Evolutionary conservation across 2,797 vertebrate genomes (phyloP), one percentile per base, ranked within the genome.

Genomic region (Centroberyx gerrardi): DNA sequence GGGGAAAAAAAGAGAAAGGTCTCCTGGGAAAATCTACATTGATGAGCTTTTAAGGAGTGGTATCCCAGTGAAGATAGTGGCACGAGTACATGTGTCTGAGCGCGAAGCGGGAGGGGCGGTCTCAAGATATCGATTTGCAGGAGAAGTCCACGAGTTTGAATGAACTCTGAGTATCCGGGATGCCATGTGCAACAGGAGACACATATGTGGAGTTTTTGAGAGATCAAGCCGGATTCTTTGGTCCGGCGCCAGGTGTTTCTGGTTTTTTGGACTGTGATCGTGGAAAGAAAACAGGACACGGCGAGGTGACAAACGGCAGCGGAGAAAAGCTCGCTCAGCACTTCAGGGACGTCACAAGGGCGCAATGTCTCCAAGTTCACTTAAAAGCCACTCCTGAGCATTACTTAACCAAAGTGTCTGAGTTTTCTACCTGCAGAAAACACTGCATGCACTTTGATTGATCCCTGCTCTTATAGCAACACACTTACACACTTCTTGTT

Each of bases 21-120:
- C 70, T 78, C 53, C 1, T 5, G 55, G 72, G 61, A 54, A 82
- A 73, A 81, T 72, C 68, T 79, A 62, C 28, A 55, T 64, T 66
- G 74, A 83, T 88, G 83, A 80, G 67, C 87, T 90, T 86, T 86
- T 81, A 80, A 86, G 81, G 76, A 78, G 80, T 38, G 69, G 62
- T 73, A 67, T 86, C 72, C 73, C 46, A 38, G 77, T 68, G 56
- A 54, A 81, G 82, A 87, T 88, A 82, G 68, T 58, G 27, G 29
- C 29, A 60, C 51, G 29, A 66, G 48, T 28, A 52, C 42, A 73
- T 3, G 10, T 62, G 60, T 54, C 56, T 58, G 18, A 17, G 27
- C 10, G 9, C 68, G 38, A 78, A 79, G 54, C 17, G 42, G 49
- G 42, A n/a, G 27, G 38, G 59, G 54, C 49, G 8, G 22, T 0